Percentiles rank a stretch among this genome's conserved stretches.
Evolutionary conservation across 2,888 invertebrate species (phyloP).

Genomic region (Coronaproctus castanopsis): DNA sequence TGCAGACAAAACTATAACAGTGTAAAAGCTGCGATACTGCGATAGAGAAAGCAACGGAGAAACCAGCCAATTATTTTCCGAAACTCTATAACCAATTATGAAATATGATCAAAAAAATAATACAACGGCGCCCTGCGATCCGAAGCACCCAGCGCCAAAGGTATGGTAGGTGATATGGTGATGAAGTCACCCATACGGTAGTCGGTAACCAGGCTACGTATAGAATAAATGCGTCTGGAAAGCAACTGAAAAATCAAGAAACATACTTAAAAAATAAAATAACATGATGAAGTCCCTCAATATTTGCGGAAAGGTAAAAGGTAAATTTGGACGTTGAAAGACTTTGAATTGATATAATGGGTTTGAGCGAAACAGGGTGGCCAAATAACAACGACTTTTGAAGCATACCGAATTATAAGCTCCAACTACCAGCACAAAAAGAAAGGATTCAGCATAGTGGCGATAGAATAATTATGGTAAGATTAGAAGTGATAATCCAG

Average conservation of each 20-base stretch:
- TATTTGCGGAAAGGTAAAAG: not conserved
- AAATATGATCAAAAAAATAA: not conserved
- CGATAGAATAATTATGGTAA: not conserved
- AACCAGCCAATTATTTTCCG: not conserved
- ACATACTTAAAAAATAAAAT: not conserved
- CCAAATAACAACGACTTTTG: not conserved
- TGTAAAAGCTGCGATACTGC: not conserved
- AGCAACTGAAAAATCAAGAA: not conserved
- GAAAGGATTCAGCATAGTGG: not conserved
- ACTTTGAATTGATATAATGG: not conserved
- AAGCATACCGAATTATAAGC: not conserved
- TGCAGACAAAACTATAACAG: not conserved
- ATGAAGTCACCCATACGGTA: no score
- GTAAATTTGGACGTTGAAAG: not conserved
- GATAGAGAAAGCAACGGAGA: not conserved
- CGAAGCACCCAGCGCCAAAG: not conserved
- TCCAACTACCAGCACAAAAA: not conserved
- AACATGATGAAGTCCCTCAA: not conserved
- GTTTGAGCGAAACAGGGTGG: not conserved
- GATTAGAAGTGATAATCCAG: not conserved
- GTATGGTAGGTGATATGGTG: not conserved
- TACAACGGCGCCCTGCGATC: not conserved
- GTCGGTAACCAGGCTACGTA: not conserved
- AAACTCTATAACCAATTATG: not conserved
- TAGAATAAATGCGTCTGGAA: not conserved